Base-by-base conservation (phyloP, 2,797 vertebrate genomes). In the Dendrocincla tyrannina region DNA sequence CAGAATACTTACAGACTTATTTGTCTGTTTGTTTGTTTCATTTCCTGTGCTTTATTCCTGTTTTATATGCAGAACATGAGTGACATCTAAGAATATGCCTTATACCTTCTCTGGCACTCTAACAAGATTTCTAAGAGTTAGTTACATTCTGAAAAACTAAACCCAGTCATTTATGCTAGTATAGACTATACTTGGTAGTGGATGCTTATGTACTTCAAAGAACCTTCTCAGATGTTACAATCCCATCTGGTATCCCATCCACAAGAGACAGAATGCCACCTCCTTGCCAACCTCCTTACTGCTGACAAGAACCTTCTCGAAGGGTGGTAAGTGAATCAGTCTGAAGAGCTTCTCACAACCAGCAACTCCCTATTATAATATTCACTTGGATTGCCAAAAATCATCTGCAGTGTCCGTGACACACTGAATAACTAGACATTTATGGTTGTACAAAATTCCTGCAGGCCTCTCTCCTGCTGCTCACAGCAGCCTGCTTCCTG, bases 401-500 rank as follows among this genome's bases (percentile, higher is more conserved):
- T 56, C 42, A 44, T 82, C 37, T 47, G 67, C 63, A 63, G 56
- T 92, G 91, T 56, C 87, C 63, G 33, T 30, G 67, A 50, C 63
- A 69, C 22, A 59, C 17, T 76, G 80, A 92, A 75, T 4, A 9
- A 82, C 33, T 16, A 59, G 69, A 68, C 46, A 55, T 62, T 39
- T 55, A 37, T 0, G 9, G 63, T 12, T 72, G 42, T 23, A 70
- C 4, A 9, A 32, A 85, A 94, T 89, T 89, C 52, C 62, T 72
- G 2, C 39, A 72, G 80, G 58, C 37, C 58, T 67, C 55, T n/a
- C 87, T 47, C 96, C 91, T 28, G 35, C 86, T 85, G 89, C 70
- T 95, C 95, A 85, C 91, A 79, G 89, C 52, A 73, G 92, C 63
- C 66, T 62, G 52, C 70, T 92, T 96, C 95, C 96, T 87, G 69